Conservation (phyloP, 2,888 invertebrate species). For the Sycophila texana region DNA sequence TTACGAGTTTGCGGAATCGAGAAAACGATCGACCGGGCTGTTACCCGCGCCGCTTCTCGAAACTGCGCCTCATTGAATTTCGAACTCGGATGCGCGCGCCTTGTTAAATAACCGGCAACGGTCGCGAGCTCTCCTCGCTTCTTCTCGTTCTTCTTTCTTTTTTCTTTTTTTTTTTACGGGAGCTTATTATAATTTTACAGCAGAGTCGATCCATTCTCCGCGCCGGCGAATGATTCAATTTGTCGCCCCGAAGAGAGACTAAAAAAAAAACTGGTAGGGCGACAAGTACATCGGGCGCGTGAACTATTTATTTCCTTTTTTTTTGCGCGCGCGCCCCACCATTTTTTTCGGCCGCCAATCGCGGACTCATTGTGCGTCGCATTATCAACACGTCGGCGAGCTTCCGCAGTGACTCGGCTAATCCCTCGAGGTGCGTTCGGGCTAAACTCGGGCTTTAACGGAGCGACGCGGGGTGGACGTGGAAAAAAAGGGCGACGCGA, state of each 20-base stretch:
- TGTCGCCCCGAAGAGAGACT: not conserved
- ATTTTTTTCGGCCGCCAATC: conserved; percentile 43
- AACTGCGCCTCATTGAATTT: not conserved
- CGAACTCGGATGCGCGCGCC: not conserved
- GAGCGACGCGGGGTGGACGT: conserved; percentile 17
- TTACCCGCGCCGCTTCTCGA: not conserved
- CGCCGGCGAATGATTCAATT: not conserved
- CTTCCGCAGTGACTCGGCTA: conserved; percentile 51
- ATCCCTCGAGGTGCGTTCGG: conserved; percentile 41
- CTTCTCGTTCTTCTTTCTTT: not conserved
- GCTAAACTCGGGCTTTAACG: conserved; percentile 40
- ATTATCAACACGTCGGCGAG: conserved; percentile 45
- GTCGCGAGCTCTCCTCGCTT: not conserved
- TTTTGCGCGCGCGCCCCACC: not conserved
- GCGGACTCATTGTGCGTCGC: conserved; percentile 43
- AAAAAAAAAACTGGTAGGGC: conserved; percentile 34
- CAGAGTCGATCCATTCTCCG: not conserved
- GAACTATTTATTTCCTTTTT: not conserved
- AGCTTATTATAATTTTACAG: conserved; percentile 27
- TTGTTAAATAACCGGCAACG: not conserved
- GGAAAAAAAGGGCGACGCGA: conserved; percentile 1
- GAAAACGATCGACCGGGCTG: not conserved
- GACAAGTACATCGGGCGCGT: conserved; percentile 14
- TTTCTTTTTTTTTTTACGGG: not conserved
- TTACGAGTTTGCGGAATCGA: conserved; percentile 17